Base-by-base conservation (phyloP, 1,140 invertebrate genomes). In the Procambarus clarkii region DNA sequence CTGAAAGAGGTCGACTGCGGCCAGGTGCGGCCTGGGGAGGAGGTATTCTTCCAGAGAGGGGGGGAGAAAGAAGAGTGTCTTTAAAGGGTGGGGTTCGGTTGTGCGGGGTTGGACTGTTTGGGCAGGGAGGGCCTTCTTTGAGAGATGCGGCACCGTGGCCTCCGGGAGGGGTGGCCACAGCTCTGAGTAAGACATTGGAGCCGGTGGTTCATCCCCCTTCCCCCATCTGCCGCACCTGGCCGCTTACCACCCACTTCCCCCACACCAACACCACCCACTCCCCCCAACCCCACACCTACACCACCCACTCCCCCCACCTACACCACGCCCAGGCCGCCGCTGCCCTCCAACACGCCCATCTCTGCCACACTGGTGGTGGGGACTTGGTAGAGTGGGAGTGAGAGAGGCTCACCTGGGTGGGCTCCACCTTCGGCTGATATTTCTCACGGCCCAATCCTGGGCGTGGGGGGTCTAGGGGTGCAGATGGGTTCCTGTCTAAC, bases 151-250 rank as follows among this genome's bases (percentile, higher is more conserved):
- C 45, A 79, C 45, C 8, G 45, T 18, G 78, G 78, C 34, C 34
- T 34, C 34, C 78, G 78, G 78, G 78, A 8, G 45, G 45, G 78
- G 50, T 34, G 45, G 78, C 45, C 78, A 18, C 44, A 13, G 78
- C 78, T 44, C 78, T 79, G 78, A 79, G 78, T 79, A 79, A 79
- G 78, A 79, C 78, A 79, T 79, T 79, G 78, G 78, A 79, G 78
- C 45, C 78, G 44, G 45, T 3, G 11, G 78, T 3, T 45, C 78
- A 34, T 34, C 34, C 34, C 34, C 34, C 34, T 34, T 34, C 34
- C 78, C 78, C 78, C 78, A 24, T 45, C 46, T 45, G 78, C 78
- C 78, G 21, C 78, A 48, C 78, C 78, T 79, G 78, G 44, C 78
- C 78, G 34, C 34, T 34, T 34, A 34, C 34, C 0, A 34, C 34